These are phyloP conservation scores for Phalloptychus januarius DNA, from an alignment of 2,797 vertebrate species.

Conservation along the genomic window DNA sequence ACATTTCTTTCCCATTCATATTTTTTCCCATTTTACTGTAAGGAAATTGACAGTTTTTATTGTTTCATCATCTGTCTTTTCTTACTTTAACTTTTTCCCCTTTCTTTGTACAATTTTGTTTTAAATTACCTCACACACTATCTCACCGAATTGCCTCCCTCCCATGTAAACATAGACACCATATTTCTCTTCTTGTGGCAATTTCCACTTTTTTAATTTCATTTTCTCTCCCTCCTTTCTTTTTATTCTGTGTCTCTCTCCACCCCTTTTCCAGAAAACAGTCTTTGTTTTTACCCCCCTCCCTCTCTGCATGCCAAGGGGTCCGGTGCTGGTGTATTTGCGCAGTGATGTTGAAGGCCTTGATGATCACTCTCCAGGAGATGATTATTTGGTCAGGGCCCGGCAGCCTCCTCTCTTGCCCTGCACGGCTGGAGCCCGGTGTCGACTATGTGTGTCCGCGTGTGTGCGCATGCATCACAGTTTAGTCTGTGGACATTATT, in stretches of 20 bases:
- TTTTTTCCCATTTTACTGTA: constrained; percentile 5
- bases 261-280: constrained; percentile 59
- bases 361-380: constrained; percentile 78
- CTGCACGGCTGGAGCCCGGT: constrained; percentile 67
- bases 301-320: constrained; percentile 57
- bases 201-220: constrained; percentile 62
- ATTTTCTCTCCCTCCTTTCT: constrained; percentile 20
- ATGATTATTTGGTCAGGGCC: constrained; percentile 80
- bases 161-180: constrained; percentile 20
- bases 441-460: constrained; percentile 39
- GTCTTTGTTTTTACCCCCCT: constrained; percentile 61
- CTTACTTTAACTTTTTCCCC: neutral
- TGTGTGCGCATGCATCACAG: constrained; percentile 13
- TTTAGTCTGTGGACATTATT: constrained; percentile 29
- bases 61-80: constrained; percentile 9
- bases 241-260: constrained; percentile 39
- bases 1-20: constrained; percentile 20
- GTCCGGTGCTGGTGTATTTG: constrained; percentile 71
- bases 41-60: constrained; percentile 23
- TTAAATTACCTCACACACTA: constrained; percentile 7
- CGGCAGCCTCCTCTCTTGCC: constrained; percentile 68
- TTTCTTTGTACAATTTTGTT: constrained; percentile 13
- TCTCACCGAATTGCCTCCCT: constrained; percentile 17
- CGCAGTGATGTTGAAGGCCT: constrained; percentile 73
- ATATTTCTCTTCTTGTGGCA: constrained; percentile 31